phyloP scores from a whole-genome alignment of 2,888 invertebrate species.

The Phanerotoma sp. region DNA sequence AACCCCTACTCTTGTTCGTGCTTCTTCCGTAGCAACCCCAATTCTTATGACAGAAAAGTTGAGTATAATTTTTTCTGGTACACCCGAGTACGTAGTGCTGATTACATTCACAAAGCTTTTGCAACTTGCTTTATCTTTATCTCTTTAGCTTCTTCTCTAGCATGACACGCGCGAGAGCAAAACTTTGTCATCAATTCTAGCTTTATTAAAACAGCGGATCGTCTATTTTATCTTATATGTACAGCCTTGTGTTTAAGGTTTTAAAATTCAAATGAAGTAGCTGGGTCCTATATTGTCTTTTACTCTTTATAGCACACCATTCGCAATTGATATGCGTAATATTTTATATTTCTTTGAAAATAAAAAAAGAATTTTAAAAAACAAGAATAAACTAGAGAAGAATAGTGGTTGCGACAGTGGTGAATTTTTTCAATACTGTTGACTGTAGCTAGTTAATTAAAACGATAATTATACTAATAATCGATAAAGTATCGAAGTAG shows the following conservation, averaged over 20 bases:
- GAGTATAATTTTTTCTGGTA: slow-evolving; percentile 7
- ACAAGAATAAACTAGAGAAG: too few species aligned
- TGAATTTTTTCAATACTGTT: too few species aligned
- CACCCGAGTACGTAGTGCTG: slow-evolving; percentile 24
- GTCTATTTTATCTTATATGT: slow-evolving; percentile 48
- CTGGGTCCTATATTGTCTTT: neutral
- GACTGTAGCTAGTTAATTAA: too few species aligned
- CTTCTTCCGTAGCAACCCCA: neutral
- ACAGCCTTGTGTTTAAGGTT: slow-evolving; percentile 49
- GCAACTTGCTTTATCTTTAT: slow-evolving; percentile 24
- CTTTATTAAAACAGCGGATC: slow-evolving; percentile 51
- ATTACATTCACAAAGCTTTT: slow-evolving; percentile 34
- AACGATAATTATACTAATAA: too few species aligned
- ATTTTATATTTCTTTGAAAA: slow-evolving; percentile 21
- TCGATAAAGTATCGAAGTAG: too few species aligned
- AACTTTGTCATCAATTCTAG: slow-evolving; percentile 24
- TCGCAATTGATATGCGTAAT: slow-evolving; percentile 51
- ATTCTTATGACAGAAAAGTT: neutral
- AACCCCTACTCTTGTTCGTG: too few species aligned
- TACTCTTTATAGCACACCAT: slow-evolving; percentile 30
- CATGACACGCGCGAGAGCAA: slow-evolving; percentile 5
- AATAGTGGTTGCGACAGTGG: too few species aligned
- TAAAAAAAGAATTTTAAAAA: too few species aligned
- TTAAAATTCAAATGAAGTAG: slow-evolving; percentile 49
- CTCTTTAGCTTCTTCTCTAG: slow-evolving; percentile 27